Base-by-base conservation (phyloP, 2,888 invertebrate genomes). In the Nemapogon koenigi region DNA sequence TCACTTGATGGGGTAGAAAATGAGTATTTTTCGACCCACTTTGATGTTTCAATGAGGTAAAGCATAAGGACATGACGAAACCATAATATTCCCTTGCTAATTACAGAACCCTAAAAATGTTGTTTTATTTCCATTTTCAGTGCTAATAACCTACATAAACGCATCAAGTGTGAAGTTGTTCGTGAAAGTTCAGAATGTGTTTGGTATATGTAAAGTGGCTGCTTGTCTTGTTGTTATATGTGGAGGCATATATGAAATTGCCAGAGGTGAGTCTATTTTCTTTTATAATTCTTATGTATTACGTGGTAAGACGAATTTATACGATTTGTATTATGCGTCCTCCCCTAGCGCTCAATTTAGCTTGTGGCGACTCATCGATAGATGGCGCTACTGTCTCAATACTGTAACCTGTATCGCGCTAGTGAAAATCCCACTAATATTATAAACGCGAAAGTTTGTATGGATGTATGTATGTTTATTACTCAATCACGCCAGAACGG, bases 161-260 rank as follows among this genome's bases (percentile, higher is more conserved):
- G 80, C 88, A 41, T 85, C 83, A 0, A 91, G 90, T 49, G 90
- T 91, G 7, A 90, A 89, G 52, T 60, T 90, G 47, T 90, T 89
- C 52, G 89, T 92, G 1, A 86, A 84, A 54, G 84, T 92, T 2
- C 91, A 92, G 59, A 93, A 92, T 53, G 71, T 90, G 35, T 91
- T 92, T 50, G 89, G 90, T 6, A 81, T 86, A 0, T 89, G 87
- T 55, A 94, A 93, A 72, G 81, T 93, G 2, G 60, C 87, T 1
- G 91, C 90, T 0, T 89, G 93, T 46, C 69, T 87, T 1, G 78
- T 91, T 6, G 89, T 93, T 1, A 89, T 91, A 35, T 71, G 81
- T 11, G 91, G 90, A 17, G 93, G 92, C 3, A 61, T 87, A 6
- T 90, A 86, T 53, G 84, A 87, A 70, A 69, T 90, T 16, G 63